Percentiles rank a stretch among this genome's conserved stretches.
Evolutionary conservation across 2,113 vertebrate species (phyloP).

Genomic region (Phoxinus phoxinus): DNA sequence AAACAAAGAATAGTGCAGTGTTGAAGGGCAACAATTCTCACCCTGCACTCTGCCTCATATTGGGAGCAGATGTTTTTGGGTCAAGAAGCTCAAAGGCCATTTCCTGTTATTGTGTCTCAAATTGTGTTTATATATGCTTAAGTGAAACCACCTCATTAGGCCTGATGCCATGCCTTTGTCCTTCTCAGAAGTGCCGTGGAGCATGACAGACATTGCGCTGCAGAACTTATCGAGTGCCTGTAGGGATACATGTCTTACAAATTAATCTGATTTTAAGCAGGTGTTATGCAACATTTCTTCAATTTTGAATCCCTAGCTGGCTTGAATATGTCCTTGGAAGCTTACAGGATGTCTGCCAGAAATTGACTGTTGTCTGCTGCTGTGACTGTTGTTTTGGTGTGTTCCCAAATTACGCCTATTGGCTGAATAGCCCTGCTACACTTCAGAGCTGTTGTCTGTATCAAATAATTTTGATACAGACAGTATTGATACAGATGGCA

Average conservation of each 20-base stretch:
- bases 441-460: background rate
- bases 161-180: conserved; percentile 34
- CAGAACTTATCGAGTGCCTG: background rate
- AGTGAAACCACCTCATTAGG: conserved; percentile 53
- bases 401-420: background rate
- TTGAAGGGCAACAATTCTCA: conserved; percentile 9
- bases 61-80: conserved; percentile 51
- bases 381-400: background rate
- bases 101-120: conserved; percentile 56
- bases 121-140: conserved; percentile 56
- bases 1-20: conserved; percentile 28
- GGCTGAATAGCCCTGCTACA: background rate
- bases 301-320: background rate
- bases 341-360: background rate
- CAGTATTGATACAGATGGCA: too few species aligned
- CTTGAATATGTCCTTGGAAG: background rate
- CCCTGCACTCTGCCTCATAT: conserved; percentile 35
- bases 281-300: background rate
- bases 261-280: background rate
- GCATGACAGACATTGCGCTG: background rate
- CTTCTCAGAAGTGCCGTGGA: conserved; percentile 15
- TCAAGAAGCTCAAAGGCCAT: conserved; percentile 45
- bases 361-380: background rate
- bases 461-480: background rate
- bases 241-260: background rate